A percentile compares a stretch with the other conserved stretches of the same genome.
These are phyloP conservation scores for Sebastes baramenuke DNA, from an alignment of 2,797 vertebrate genomes.

Conservation along the genomic window DNA sequence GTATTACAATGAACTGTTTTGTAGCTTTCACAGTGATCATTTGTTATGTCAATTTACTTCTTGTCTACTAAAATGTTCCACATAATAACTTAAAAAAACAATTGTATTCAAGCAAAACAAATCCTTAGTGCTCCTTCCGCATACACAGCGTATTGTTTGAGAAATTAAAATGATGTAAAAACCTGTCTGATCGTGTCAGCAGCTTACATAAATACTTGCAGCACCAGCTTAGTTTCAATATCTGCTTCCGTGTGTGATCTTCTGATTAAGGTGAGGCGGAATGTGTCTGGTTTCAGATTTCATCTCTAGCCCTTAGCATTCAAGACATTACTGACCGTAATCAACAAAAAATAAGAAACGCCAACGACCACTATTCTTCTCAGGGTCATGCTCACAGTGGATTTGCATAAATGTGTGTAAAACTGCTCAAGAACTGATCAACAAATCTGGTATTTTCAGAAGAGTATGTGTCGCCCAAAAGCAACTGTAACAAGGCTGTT, in stretches of 20 bases:
- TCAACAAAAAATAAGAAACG: background rate
- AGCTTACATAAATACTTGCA: background rate
- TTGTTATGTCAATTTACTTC: background rate
- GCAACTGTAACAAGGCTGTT: background rate
- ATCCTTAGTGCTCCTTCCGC: background rate
- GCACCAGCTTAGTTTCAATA: background rate
- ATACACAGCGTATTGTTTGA: background rate
- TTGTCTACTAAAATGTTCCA: background rate
- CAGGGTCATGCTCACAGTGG: background rate
- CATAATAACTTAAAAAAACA: background rate
- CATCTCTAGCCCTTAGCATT: background rate
- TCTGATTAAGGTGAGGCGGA: background rate
- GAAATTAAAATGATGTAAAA: conserved; percentile 14
- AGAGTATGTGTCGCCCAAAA: background rate
- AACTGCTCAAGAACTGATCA: background rate
- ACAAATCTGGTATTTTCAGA: background rate
- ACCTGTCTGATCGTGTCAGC: background rate
- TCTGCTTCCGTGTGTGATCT: background rate
- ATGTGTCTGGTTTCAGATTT: background rate
- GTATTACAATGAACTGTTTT: background rate
- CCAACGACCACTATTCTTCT: background rate
- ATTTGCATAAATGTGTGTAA: background rate
- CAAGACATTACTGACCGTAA: background rate
- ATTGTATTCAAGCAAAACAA: background rate
- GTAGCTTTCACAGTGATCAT: background rate